Evolutionary conservation across 2,797 vertebrate species (phyloP).

Genomic region (Oreonectes daqikongensis): DNA sequence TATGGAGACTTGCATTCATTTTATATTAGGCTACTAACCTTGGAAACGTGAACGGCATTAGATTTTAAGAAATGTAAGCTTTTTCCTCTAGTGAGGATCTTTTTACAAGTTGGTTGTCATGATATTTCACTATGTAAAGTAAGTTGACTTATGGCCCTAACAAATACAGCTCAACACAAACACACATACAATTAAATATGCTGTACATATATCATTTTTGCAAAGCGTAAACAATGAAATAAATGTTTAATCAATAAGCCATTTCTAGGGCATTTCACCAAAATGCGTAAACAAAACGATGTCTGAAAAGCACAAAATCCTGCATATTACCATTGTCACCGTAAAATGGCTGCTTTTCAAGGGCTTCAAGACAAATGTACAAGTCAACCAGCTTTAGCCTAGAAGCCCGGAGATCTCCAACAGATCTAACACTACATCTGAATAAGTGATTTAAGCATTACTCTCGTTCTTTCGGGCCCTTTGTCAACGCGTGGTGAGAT

Average conservation of each 20-base stretch:
- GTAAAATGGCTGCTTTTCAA: constrained; percentile 18
- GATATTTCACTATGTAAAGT: no score
- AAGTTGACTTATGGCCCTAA: no score
- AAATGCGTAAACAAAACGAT: not conserved
- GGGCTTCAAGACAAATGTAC: constrained; percentile 33
- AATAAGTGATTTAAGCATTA: constrained; percentile 38
- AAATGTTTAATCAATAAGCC: not conserved
- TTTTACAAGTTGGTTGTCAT: no score
- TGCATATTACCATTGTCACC: not conserved
- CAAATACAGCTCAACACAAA: no score
- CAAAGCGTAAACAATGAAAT: no score
- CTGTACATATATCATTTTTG: no score
- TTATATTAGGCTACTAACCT: no score
- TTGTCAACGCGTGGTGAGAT: constrained; percentile 35
- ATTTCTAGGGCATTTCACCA: not conserved
- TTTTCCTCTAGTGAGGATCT: no score
- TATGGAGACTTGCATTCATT: no score
- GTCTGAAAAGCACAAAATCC: not conserved
- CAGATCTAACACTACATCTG: constrained; percentile 33
- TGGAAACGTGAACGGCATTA: no score
- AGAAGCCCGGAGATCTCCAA: constrained; percentile 26
- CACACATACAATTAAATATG: no score
- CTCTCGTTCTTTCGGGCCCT: constrained; percentile 26
- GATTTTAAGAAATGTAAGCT: no score
- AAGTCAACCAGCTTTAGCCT: constrained; percentile 8